Evolutionary conservation across 30 jellyfish, hydroid and myxozoan genomes (phyloP), one percentile per base, ranked within the genome.

Genomic region (Nemopilema nomurai): DNA sequence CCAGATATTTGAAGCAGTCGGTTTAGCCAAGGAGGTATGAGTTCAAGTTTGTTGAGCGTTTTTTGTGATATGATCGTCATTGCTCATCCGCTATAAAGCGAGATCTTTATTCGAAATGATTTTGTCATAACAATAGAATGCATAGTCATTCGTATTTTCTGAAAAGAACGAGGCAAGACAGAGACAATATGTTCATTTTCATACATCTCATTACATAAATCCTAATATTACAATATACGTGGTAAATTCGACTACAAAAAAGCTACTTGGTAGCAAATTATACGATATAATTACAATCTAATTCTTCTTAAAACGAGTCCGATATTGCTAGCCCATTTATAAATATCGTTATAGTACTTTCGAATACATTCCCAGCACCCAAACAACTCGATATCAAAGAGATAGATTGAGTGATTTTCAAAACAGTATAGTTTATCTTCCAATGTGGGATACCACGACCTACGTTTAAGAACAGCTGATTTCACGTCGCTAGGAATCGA

Each of bases 291-390:
- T 20, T 51, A 80, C 74, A 49, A 6, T 66, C 89, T 66, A 19
- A 51, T 17, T 80, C 32, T 80, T 51, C 84, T 69, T 17, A 81
- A 74, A 1, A 84, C 82, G 41, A 84, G 76, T 33, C 82, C 84
- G n/a, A 74, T 66, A 16, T 76, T 67, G 74, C 22, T 67, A 18
- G 88, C 88, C 94, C 94, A 85, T 51, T 75, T 85, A 65, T 85
- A 85, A 0, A 85, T 85, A 16, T 74, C 88, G 52, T 75, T 76
- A 51, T 20, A 85, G n/a, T 85, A 76, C 51, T 85, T 85, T 28
- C 94, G 76, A 6, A 85, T 85, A 29, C 91, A 82, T 52, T 82
- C 91, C 91, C 91, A 82, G 26, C 91, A 82, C 0, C 91, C 91
- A 52, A 85, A 69, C 27, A 85, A 8, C 29, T 75, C 84, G 1